Evolutionary conservation across 2,888 invertebrate genomes (phyloP).

Genomic region (Sarcophaga variegata): DNA sequence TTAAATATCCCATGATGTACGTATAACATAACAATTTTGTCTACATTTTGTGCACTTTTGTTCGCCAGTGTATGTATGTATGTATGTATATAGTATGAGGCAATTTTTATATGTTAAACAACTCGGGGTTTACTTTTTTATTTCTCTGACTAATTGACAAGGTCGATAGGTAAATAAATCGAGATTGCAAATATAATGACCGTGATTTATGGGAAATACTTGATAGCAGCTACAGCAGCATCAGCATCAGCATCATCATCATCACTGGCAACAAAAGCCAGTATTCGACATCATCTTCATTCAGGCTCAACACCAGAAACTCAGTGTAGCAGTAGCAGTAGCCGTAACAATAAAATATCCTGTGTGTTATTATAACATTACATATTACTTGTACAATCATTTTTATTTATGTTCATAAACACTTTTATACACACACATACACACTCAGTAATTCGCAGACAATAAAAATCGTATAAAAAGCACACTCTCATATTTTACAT

Average conservation of each 20-base stretch:
- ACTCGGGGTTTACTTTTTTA: constrained; percentile 22
- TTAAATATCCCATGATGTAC: no score
- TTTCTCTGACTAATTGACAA: constrained; percentile 68
- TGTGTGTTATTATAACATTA: constrained; percentile 38
- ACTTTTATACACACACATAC: background rate
- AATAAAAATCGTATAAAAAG: background rate
- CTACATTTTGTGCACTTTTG: no score
- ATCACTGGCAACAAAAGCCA: background rate
- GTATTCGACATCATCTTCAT: background rate
- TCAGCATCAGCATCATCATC: background rate
- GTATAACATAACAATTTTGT: no score
- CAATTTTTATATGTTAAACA: constrained; percentile 20
- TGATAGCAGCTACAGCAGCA: constrained; percentile 32
- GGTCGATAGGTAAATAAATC: constrained; percentile 70
- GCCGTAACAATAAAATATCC: constrained; percentile 25
- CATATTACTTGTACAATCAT: constrained; percentile 46
- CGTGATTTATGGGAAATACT: constrained; percentile 67
- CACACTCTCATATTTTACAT: background rate
- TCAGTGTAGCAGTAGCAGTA: background rate
- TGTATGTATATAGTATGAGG: background rate
- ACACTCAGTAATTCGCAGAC: background rate
- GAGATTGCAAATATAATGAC: constrained; percentile 69
- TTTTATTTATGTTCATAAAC: constrained; percentile 65
- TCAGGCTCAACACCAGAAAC: background rate
- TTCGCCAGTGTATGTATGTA: background rate